phyloP scores from a whole-genome alignment of 2,888 invertebrate species.

The Xanthostigma xanthostigma region DNA sequence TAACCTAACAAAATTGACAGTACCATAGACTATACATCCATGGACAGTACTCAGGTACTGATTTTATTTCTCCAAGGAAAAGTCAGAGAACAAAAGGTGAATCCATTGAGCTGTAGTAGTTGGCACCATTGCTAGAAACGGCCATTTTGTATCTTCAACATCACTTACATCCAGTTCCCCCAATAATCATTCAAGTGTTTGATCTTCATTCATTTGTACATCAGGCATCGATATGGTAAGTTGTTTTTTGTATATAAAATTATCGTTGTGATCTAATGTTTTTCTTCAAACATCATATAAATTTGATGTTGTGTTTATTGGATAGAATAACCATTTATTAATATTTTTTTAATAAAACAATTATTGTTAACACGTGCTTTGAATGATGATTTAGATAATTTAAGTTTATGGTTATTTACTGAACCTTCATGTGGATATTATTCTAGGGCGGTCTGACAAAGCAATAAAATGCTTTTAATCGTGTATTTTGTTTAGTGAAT shows the following conservation, averaged over 20 bases:
- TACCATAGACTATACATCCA: no score
- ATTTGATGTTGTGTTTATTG: no score
- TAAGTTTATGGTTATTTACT: conserved; percentile 53
- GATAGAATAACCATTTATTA: neutral
- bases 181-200: no score
- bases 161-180: no score
- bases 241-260: neutral
- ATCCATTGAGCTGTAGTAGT: no score
- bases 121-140: no score
- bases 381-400: conserved; percentile 50
- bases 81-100: no score
- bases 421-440: conserved; percentile 45
- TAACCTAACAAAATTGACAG: no score
- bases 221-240: conserved; percentile 6
- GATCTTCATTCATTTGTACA: conserved; percentile 5
- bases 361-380: conserved; percentile 9
- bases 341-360: conserved; percentile 1
- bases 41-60: no score
- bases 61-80: no score
- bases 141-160: no score
- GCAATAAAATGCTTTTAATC: neutral
- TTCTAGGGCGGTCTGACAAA: conserved; percentile 65
- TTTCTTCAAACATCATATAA: no score
- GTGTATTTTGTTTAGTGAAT: neutral
- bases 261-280: neutral